Evolutionary conservation across 2,113 vertebrate species (phyloP), one percentile per base, ranked within the genome.

Genomic region (Lethenteron reissneri): DNA sequence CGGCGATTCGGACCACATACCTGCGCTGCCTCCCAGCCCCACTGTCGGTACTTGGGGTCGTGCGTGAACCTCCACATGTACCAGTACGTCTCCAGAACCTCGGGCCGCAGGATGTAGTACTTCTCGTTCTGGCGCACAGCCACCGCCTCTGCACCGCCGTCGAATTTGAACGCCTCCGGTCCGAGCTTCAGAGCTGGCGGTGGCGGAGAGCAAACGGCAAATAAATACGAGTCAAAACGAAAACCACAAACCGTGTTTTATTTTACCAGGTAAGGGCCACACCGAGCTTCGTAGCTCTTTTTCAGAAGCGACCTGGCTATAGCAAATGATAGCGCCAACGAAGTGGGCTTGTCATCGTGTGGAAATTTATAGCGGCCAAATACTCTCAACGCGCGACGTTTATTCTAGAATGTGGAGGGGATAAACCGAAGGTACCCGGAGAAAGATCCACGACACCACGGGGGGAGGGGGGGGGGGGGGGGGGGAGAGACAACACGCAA

Each of bases 11-110:
- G 41, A 41, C 5, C 41, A 17, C 25, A n/a, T 80, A 97, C 92
- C 92, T 95, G 86, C 1, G 86, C 79, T 70, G 92, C 92, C 78
- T 97, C 92, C 92, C 92, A 97, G 79, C 92, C 92, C 92, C 92
- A 97, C 78, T 89, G 87, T 41, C 92, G 81, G 80, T 97, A 97
- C 74, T 92, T 89, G 74, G 92, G 92, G 74, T 97, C 92, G 0
- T 95, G 92, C 64, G 92, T 95, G 82, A 95, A 97, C 75, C 92
- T 84, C 92, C 92, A 97, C 81, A 97, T 90, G 74, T 97, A 97
- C 92, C 94, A 97, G 76, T 97, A 97, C 10, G 94, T 97, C 82
- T 97, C 94, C 62, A 97, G 96, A 72, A 97, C 94, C 81, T 97
- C 94, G 10, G 92, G 94, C 70, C 91, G 81, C 58, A 97, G 84